Evolutionary conservation across 2,888 invertebrate genomes (phyloP), one percentile per base, ranked within the genome.

Genomic region (Tachina fera): DNA sequence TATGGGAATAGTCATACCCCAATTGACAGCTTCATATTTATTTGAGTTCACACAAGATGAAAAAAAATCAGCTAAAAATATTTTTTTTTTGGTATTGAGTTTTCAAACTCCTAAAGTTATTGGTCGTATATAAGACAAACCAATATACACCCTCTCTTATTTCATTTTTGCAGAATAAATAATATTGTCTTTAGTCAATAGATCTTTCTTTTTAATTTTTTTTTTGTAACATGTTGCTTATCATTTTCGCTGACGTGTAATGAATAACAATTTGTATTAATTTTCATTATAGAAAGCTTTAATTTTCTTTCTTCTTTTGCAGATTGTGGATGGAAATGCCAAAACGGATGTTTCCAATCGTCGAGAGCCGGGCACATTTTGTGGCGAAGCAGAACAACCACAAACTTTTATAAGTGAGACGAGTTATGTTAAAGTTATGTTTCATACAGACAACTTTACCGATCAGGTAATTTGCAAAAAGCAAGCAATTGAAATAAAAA

Each of bases 391-490:
- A 70, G 98, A 98, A 91, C 97, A 98, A 90, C 97, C 97, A 0
- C 97, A 98, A 93, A 97, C 97, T 43, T 98, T 98, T 94, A 98
- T 98, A 93, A 98, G 97, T 74, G 98, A 98, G 93, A 98, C 98
- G 76, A 97, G 97, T 92, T 97, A 97, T 93, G 97, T 98, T 81
- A 97, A 97, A 92, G 96, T 98, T 87, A 95, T 97, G 88, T 98
- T 98, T 93, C 97, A 97, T 92, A 96, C 97, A 56, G 97, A 98
- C 93, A 97, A 97, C 93, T 98, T 97, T 93, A 97, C 98, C 65
- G 97, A 97, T 92, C 97, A 98, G 93, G 93, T 93, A 89, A 90
- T 89, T 61, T n/a, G 11, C 10, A 3, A 16, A 22, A 31, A 72
- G 22, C 19, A 10, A 16, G 1, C 10, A 8, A 19, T 16, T 19